Conservation (phyloP, 92 coral and sea anemone genomes). For the Heteractis magnifica region DNA sequence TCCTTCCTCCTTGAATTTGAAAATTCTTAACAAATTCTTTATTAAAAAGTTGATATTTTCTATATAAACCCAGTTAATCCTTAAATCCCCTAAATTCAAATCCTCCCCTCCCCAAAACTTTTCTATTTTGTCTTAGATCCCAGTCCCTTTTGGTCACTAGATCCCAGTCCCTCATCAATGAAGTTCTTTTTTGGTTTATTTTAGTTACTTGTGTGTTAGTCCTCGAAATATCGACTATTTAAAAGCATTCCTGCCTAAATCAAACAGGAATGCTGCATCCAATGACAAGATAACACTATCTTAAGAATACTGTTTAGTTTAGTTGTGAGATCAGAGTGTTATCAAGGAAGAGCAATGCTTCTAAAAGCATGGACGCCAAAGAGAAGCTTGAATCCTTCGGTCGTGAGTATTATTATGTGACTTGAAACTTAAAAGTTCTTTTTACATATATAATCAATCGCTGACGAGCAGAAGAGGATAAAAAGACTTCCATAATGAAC, state of each 20-base stretch:
- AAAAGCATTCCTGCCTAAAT: neutral
- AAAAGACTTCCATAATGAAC: neutral
- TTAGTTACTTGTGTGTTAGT: neutral
- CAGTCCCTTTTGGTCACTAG: neutral
- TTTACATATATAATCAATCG: neutral
- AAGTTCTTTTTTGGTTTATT: slow-evolving; percentile 3
- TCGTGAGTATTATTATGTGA: slow-evolving; percentile 19
- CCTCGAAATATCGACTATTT: neutral
- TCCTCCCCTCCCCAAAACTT: neutral
- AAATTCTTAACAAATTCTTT: no score
- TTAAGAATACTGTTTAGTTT: neutral
- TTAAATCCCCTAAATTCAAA: neutral
- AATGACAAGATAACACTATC: slow-evolving; percentile 7
- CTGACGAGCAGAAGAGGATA: neutral
- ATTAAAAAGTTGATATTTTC: neutral
- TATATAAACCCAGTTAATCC: no score
- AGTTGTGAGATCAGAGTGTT: slow-evolving; percentile 3
- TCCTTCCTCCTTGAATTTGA: neutral
- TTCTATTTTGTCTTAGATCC: neutral
- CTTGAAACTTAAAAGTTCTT: neutral
- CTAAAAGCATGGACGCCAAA: slow-evolving; percentile 47
- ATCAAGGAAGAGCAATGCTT: slow-evolving; percentile 33
- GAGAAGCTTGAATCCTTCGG: slow-evolving; percentile 39
- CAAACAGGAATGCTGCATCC: slow-evolving; percentile 3
- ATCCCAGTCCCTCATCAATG: neutral